phyloP scores from a whole-genome alignment of 2,888 invertebrate genomes.

The Melieria picta region DNA sequence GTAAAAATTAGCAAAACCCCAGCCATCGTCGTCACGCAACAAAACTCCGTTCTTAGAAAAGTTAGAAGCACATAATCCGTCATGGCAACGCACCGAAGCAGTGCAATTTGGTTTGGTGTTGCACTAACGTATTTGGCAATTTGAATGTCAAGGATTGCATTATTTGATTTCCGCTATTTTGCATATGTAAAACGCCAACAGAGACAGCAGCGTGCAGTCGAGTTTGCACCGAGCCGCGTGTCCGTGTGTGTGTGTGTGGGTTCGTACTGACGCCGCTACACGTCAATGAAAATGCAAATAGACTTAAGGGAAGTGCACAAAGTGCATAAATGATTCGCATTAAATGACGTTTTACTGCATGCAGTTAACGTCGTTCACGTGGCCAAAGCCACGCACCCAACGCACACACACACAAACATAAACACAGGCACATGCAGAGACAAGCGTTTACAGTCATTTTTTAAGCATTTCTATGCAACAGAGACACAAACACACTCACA shows the following conservation, averaged over 20 bases:
- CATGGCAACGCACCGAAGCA: constrained; percentile 1
- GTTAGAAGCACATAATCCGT: constrained; percentile 17
- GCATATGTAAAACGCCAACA: constrained; percentile 25
- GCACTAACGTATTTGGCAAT: constrained; percentile 8
- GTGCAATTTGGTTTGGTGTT: constrained; percentile 10
- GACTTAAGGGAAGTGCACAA: constrained; percentile 21
- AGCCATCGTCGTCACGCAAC: background rate
- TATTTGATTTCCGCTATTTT: constrained; percentile 42
- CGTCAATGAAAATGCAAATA: background rate
- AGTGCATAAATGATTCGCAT: constrained; percentile 51
- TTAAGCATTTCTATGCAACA: too few species aligned
- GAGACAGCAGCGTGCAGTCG: background rate
- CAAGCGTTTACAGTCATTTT: too few species aligned
- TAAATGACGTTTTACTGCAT: constrained; percentile 46
- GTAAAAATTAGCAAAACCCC: background rate
- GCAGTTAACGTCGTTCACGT: constrained; percentile 32
- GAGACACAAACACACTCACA: too few species aligned
- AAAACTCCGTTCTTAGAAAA: background rate
- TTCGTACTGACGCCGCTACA: background rate
- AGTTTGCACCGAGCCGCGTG: background rate
- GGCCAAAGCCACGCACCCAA: constrained; percentile 15
- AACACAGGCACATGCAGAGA: background rate
- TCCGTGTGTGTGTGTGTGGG: background rate
- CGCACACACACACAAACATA: background rate
- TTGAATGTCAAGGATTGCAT: constrained; percentile 34